Evolutionary conservation across 2,797 vertebrate species (phyloP).

Genomic region (Octomys mimax): DNA sequence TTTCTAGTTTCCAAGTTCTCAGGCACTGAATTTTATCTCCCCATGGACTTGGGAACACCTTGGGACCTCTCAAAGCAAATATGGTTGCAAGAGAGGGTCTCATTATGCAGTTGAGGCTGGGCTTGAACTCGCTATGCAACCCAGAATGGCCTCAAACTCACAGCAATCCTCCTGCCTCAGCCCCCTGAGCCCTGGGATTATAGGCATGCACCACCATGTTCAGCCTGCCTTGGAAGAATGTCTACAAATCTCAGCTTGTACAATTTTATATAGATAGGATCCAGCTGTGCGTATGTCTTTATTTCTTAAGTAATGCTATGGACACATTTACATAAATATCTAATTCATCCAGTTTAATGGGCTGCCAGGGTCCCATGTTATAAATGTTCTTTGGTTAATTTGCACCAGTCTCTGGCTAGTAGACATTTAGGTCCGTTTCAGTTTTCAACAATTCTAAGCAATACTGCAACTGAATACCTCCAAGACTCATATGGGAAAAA

Average conservation of each 20-base stretch:
- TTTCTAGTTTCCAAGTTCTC: background rate
- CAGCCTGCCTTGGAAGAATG: background rate
- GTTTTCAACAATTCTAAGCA: slow-evolving; percentile 7
- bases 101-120: too few species aligned
- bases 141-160: too few species aligned
- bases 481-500: background rate
- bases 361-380: background rate
- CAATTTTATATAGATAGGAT: background rate
- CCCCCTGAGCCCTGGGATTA: too few species aligned
- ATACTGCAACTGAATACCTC: background rate
- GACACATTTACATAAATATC: background rate
- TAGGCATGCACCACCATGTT: too few species aligned
- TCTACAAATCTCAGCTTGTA: background rate
- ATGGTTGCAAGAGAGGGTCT: too few species aligned
- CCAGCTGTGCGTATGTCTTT: background rate
- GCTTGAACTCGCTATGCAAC: too few species aligned
- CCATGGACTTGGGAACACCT: background rate
- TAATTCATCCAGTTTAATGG: background rate
- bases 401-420: background rate
- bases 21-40: background rate
- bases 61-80: background rate
- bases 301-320: background rate
- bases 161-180: too few species aligned
- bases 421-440: background rate
- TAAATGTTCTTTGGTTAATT: background rate